Evolutionary conservation across 2,888 invertebrate species (phyloP).

Genomic region (Pardosa pseudoannulata): DNA sequence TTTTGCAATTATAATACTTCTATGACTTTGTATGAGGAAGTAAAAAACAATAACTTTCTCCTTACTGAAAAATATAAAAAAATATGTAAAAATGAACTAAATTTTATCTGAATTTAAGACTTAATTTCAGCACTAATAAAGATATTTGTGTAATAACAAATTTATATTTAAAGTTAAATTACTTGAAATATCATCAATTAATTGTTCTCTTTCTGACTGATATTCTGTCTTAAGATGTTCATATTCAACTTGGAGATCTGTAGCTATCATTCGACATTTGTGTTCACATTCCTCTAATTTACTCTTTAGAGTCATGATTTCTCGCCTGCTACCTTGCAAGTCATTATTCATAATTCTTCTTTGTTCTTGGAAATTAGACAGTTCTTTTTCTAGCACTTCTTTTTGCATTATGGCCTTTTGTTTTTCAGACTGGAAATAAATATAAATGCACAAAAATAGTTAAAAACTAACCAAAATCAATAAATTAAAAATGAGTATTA

Average conservation of each 20-base stretch:
- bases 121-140: no score
- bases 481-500: neutral
- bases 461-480: neutral
- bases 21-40: no score
- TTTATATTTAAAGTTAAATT: no score
- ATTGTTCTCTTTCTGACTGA: constrained; percentile 43
- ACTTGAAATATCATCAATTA: constrained; percentile 54
- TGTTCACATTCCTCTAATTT: constrained; percentile 56
- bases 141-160: no score
- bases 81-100: no score
- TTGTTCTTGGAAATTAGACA: constrained; percentile 42
- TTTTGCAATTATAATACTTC: no score
- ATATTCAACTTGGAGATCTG: constrained; percentile 51
- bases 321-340: constrained; percentile 25
- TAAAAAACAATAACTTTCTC: no score
- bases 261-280: constrained; percentile 25
- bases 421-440: constrained; percentile 59
- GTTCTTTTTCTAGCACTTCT: constrained; percentile 54
- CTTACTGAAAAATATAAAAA: no score
- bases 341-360: constrained; percentile 43
- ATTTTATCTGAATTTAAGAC: no score
- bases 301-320: constrained; percentile 26
- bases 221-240: constrained; percentile 23
- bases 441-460: no score
- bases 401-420: constrained; percentile 33